Conservation (phyloP, 2,888 invertebrate genomes). For the Meta bourneti region DNA sequence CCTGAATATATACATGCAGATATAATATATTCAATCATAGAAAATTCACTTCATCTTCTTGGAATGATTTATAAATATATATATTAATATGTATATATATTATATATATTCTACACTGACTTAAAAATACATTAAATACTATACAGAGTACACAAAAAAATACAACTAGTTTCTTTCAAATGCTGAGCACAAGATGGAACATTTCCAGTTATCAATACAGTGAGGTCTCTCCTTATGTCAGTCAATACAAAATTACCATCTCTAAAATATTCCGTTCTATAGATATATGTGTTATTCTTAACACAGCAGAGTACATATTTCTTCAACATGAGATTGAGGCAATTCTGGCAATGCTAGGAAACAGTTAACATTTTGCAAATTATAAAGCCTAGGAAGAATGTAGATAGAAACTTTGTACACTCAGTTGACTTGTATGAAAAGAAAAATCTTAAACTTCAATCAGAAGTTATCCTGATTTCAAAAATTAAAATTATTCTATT, state of each 20-base stretch:
- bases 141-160: constrained; percentile 32
- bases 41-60: constrained; percentile 49
- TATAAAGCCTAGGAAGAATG: not conserved
- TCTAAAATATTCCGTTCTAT: not conserved
- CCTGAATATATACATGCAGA: constrained; percentile 71
- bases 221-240: not conserved
- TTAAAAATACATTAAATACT: constrained; percentile 58
- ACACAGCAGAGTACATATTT: not conserved
- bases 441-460: not conserved
- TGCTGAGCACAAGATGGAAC: not conserved
- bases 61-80: constrained; percentile 75
- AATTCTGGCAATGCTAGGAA: not conserved
- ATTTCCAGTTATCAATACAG: not conserved
- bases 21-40: constrained; percentile 65
- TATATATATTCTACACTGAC: constrained; percentile 54
- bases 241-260: not conserved
- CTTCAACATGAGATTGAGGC: not conserved
- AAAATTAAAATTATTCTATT: not conserved
- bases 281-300: not conserved
- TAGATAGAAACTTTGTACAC: no score
- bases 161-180: constrained; percentile 34
- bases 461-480: not conserved
- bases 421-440: not conserved
- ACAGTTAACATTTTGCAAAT: not conserved
- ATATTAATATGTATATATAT: constrained; percentile 39